These are phyloP conservation scores for Dallia pectoralis DNA, from an alignment of 2,797 vertebrate genomes.

Conservation along the genomic window DNA sequence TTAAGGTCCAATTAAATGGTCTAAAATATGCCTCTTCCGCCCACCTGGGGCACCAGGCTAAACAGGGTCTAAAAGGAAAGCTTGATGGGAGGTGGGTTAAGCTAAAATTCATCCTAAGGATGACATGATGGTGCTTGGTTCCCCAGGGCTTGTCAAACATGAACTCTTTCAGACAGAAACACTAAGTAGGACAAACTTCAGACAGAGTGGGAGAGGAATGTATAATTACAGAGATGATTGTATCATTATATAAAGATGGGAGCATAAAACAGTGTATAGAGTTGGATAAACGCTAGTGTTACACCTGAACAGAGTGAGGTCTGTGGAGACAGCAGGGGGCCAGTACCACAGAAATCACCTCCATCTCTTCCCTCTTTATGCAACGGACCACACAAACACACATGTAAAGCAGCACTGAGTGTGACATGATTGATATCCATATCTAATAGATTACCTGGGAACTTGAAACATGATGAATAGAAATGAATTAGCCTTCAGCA, in stretches of 20 bases:
- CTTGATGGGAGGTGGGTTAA: no score
- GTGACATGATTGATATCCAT: slow-evolving; percentile 76
- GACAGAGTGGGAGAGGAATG: neutral
- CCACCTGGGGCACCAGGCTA: no score
- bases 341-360: neutral
- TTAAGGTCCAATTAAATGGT: no score
- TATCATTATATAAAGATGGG: neutral
- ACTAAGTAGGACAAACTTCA: slow-evolving; percentile 1
- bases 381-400: slow-evolving; percentile 13
- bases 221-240: neutral
- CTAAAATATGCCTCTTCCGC: no score
- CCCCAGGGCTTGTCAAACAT: neutral
- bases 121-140: neutral
- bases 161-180: slow-evolving; percentile 16
- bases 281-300: neutral
- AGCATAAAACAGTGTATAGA: neutral
- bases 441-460: slow-evolving; percentile 77
- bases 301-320: neutral
- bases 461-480: slow-evolving; percentile 78
- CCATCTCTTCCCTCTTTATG: no score
- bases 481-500: slow-evolving; percentile 80
- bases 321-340: neutral
- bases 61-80: no score
- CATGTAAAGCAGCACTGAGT: slow-evolving; percentile 19
- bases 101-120: neutral